Percentiles rank a stretch among this genome's conserved stretches.
Evolutionary conservation across 2,888 invertebrate species (phyloP).

Genomic region (Scaptomyza flava): DNA sequence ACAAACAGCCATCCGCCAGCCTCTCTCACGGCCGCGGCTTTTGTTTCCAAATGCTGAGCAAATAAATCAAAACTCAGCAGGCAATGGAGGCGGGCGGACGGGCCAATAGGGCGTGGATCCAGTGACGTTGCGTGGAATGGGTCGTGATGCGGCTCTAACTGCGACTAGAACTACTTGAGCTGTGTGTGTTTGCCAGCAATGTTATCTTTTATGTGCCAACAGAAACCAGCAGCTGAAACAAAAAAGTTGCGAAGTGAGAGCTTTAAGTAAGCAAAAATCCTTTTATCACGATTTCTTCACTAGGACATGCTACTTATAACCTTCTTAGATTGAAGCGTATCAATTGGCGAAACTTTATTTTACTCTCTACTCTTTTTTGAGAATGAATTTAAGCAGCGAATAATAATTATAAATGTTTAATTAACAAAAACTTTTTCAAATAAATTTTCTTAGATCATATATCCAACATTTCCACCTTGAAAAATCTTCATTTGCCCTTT

Average conservation of each 20-base stretch:
- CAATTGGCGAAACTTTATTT: too few relatives aligned
- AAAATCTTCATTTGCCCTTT: too few relatives aligned
- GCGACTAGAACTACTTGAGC: slow-evolving; percentile 35
- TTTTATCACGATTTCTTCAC: not conserved
- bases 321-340: not conserved
- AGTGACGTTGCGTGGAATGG: slow-evolving; percentile 24
- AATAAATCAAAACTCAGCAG: slow-evolving; percentile 69
- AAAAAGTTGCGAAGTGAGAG: not conserved
- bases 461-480: too few relatives aligned
- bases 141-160: slow-evolving; percentile 37
- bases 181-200: slow-evolving; percentile 9
- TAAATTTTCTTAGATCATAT: too few relatives aligned
- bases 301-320: not conserved
- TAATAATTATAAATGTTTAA: too few relatives aligned
- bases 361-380: too few relatives aligned
- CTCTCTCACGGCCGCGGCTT: slow-evolving; percentile 53
- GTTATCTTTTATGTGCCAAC: slow-evolving; percentile 34
- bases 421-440: too few relatives aligned
- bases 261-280: slow-evolving; percentile 2
- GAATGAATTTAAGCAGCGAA: too few relatives aligned
- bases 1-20: slow-evolving; percentile 35
- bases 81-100: slow-evolving; percentile 10
- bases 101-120: slow-evolving; percentile 27
- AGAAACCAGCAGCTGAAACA: slow-evolving; percentile 9
- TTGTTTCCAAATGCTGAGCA: slow-evolving; percentile 61